A percentile compares a stretch with the other conserved stretches of the same genome.
These are phyloP conservation scores for Catostylus mosaicus DNA, from an alignment of 30 jellyfish, hydroid and myxozoan genomes.

Conservation along the genomic window DNA sequence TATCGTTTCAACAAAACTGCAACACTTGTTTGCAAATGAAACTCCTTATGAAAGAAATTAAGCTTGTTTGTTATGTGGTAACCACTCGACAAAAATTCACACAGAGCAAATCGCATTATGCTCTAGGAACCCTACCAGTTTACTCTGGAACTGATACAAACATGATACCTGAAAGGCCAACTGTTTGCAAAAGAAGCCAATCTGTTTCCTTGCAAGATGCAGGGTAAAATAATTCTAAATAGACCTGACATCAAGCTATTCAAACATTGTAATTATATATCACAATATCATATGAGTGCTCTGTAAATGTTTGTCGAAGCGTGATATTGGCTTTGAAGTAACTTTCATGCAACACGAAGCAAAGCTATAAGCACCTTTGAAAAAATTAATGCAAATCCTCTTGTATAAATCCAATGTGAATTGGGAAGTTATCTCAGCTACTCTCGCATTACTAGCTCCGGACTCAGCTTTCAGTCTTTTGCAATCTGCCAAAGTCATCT, in stretches of 20 bases:
- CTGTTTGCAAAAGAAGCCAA: neutral
- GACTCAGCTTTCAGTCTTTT: slow-evolving; percentile 51
- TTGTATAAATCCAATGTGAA: slow-evolving; percentile 58
- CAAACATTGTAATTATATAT: neutral
- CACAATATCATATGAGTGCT: neutral
- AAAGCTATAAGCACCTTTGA: slow-evolving; percentile 54
- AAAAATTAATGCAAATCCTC: slow-evolving; percentile 42
- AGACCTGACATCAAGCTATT: neutral
- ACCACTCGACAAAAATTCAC: no score
- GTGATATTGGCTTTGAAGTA: neutral
- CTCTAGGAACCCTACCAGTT: no score
- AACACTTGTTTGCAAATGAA: no score
- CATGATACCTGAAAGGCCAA: no score
- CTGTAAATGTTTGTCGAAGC: neutral
- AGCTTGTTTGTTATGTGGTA: no score
- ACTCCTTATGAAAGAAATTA: no score
- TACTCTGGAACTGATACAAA: no score
- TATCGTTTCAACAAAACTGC: no score
- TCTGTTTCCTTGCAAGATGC: neutral
- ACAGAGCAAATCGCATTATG: no score
- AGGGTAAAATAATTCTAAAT: neutral
- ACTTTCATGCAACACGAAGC: neutral
- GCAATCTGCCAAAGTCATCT: slow-evolving; percentile 48
- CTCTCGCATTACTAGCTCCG: slow-evolving; percentile 54
- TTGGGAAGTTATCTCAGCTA: slow-evolving; percentile 49